Evolutionary conservation across 2,797 vertebrate species (phyloP), one percentile per base, ranked within the genome.

Genomic region (Poeciliopsis gracilis): DNA sequence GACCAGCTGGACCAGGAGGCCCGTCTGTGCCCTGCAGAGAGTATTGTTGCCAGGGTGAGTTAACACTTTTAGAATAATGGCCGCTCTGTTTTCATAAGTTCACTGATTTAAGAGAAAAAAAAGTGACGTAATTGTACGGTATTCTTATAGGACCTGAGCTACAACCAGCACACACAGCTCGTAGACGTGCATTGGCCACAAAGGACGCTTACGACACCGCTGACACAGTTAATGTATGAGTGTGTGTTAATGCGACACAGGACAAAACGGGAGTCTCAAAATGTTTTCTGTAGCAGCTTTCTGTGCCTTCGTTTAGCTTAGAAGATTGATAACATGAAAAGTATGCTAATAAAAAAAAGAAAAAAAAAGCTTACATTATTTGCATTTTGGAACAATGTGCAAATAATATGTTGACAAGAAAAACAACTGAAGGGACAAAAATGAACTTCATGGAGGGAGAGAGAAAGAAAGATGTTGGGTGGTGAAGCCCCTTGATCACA

Each of bases 1-100:
- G 98, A 84, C 98, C 98, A 46, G 97, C 94, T 74, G 97, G 97
- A 92, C 98, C 98, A 11, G 91, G 1, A 72, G 98, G 97, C 72
- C 98, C 98, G 86, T 99, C 98, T 85, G 92, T 91, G 80, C 98
- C 98, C 98, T 99, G 89, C 59, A 87, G 83, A 93, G 53, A 92
- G 30, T 2, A 73, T 63, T 4, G 61, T 74, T 63, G n/a, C 33
- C 28, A 78, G 15, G 61, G 76, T 93, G 61, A 91, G 75, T 78
- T 80, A 36, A 61, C 45, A 61, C 81, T 16, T 72, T 23, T 61
- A 30, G n/a, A 71, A 41, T 59, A 20, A 30, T 0, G 13, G 4
- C 16, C 53, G 12, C 25, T n/a, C 36, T 72, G 80, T 86, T 16
- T 84, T 75, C 59, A 47, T 49, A 74, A 79, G 61, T 33, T 76